Evolutionary conservation across 2,113 vertebrate species (phyloP).

Genomic region (Pholis gunnellus): DNA sequence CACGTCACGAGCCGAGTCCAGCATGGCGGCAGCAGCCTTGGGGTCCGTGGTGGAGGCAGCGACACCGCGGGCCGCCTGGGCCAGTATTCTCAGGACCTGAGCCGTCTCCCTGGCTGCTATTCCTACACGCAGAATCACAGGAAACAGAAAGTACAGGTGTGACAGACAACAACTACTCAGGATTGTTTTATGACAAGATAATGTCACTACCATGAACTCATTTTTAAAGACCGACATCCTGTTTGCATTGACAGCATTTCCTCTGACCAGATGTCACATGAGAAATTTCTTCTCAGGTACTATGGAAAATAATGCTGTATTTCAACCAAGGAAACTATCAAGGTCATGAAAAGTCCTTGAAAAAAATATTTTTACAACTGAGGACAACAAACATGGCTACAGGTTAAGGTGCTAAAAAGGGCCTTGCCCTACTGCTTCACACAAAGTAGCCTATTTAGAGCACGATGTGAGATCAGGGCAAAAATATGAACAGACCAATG

Average conservation of each 20-base stretch:
- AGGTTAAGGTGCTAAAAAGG: neutral
- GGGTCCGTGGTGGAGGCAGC: conserved; percentile 92
- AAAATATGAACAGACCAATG: neutral
- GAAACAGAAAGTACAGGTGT: neutral
- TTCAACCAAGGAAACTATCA: neutral
- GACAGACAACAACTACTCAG: neutral
- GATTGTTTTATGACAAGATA: neutral
- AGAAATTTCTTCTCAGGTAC: neutral
- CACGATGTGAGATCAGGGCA: neutral
- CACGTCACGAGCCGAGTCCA: conserved; percentile 95
- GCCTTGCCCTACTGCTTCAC: neutral
- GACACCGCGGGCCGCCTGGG: conserved; percentile 95
- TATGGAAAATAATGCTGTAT: neutral
- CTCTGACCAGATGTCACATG: neutral
- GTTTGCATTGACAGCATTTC: neutral
- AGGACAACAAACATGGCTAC: neutral
- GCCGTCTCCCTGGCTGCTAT: conserved; percentile 97
- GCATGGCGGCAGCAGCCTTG: conserved; percentile 89
- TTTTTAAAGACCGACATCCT: neutral
- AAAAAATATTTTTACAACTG: neutral
- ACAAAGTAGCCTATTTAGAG: neutral
- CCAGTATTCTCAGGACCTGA: conserved; percentile 93
- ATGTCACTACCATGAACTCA: neutral
- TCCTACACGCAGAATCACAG: conserved; percentile 79
- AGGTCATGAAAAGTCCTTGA: neutral